Conservation (phyloP, 2,888 invertebrate genomes). For the Eurytoma californica region DNA sequence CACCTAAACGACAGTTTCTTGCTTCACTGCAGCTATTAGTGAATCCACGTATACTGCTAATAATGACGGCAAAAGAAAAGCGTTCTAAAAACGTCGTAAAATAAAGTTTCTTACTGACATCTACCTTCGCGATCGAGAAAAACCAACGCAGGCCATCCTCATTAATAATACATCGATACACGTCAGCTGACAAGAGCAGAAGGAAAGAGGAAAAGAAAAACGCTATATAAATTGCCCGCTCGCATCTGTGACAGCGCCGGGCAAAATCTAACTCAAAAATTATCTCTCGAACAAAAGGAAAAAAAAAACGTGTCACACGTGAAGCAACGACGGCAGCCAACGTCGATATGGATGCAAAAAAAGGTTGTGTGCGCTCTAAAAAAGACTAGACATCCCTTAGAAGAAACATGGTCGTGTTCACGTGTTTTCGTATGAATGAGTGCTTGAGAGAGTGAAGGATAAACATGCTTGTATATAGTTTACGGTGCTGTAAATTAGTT, state of each 20-base stretch:
- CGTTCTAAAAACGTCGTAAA: not conserved
- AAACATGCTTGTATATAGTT: not conserved
- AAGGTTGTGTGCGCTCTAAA: not conserved
- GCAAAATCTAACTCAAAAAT: constrained; percentile 17
- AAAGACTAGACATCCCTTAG: constrained; percentile 5
- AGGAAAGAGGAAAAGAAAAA: not conserved
- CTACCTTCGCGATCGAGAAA: not conserved
- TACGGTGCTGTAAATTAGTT: not conserved
- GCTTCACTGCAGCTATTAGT: no score
- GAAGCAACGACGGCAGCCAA: not conserved
- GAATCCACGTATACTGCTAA: not conserved
- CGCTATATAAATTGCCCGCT: not conserved
- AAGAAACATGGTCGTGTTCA: not conserved
- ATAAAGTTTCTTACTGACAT: not conserved
- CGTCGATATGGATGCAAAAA: not conserved
- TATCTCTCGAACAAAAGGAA: not conserved
- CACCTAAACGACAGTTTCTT: no score
- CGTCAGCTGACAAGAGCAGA: constrained; percentile 7
- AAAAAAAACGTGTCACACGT: not conserved
- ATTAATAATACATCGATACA: constrained; percentile 33
- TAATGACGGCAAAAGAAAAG: not conserved
- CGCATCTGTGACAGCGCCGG: not conserved
- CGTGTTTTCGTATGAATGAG: not conserved
- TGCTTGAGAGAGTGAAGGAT: not conserved
- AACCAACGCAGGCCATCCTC: constrained; percentile 5